Conservation (phyloP, 2,113 vertebrate genomes). For the cattle (Bos taurus) region DNA sequence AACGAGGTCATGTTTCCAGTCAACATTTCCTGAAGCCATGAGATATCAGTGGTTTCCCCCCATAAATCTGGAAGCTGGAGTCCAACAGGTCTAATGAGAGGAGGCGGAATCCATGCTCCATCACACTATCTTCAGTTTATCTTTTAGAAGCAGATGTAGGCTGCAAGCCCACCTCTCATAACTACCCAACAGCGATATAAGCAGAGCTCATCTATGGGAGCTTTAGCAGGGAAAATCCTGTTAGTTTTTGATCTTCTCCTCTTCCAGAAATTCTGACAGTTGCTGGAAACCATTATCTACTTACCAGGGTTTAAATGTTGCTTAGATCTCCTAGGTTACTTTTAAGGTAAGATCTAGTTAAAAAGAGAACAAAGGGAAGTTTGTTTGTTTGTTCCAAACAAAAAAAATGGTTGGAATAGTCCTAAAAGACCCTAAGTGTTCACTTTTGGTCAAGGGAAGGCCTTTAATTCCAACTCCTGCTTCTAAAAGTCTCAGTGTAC, state of each 20-base stretch:
- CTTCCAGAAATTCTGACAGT: conserved; percentile 60
- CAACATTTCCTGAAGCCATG: conserved; percentile 50
- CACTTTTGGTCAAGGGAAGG: not conserved
- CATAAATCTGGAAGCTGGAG: conserved; percentile 39
- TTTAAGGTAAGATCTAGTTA: conserved; percentile 31
- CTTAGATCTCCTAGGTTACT: conserved; percentile 60
- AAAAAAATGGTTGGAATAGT: not conserved
- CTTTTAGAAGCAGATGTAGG: conserved; percentile 23
- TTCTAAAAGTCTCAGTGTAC: not conserved
- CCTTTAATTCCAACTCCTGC: not conserved
- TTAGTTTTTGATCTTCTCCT: conserved; percentile 72
- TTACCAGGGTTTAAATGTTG: conserved; percentile 51
- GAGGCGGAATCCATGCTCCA: not conserved
- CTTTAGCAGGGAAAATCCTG: conserved; percentile 51
- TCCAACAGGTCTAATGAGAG: not conserved
- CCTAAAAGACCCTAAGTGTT: conserved; percentile 40
- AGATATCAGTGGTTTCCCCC: not conserved
- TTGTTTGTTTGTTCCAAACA: conserved; percentile 49
- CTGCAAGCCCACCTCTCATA: conserved; percentile 1
- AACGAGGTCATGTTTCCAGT: conserved; percentile 41
- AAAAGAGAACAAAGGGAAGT: conserved; percentile 55
- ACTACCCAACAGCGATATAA: conserved; percentile 53
- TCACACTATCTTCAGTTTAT: conserved; percentile 36
- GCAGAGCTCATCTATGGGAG: conserved; percentile 47
- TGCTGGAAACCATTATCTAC: conserved; percentile 64